phyloP scores from a whole-genome alignment of 2,113 vertebrate species.

The Ageneiosus marmoratus region DNA sequence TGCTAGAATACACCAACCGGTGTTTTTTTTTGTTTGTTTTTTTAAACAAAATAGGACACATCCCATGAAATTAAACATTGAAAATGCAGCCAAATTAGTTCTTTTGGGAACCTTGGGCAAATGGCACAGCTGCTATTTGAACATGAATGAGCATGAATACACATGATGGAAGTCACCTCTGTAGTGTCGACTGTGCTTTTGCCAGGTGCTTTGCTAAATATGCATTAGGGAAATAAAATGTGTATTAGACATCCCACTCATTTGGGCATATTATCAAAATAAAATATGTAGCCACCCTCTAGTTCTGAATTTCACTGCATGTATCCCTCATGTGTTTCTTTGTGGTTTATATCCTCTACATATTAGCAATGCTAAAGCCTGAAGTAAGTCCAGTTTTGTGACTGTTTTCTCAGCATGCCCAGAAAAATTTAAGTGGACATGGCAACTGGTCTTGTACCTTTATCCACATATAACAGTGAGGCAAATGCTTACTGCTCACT shows the following conservation, averaged over 20 bases:
- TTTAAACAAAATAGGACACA: constrained; percentile 25
- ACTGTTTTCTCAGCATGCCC: background rate
- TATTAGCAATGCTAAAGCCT: background rate
- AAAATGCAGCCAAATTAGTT: constrained; percentile 18
- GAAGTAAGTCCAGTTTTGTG: background rate
- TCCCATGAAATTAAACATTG: constrained; percentile 3
- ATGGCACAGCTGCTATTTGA: constrained; percentile 26
- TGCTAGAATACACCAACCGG: background rate
- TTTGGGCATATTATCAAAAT: background rate
- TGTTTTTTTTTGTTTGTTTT: no score
- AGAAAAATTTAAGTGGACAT: constrained; percentile 18
- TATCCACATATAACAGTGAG: background rate
- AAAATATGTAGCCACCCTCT: background rate
- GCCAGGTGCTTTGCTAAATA: constrained; percentile 17
- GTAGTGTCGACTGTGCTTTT: background rate
- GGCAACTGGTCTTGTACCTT: constrained; percentile 9
- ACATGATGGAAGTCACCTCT: background rate
- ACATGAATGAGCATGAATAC: constrained; percentile 23
- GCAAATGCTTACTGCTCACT: constrained; percentile 26
- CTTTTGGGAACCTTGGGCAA: background rate
- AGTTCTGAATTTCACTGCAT: background rate
- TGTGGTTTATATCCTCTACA: background rate
- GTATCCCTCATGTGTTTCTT: background rate
- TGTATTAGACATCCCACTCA: background rate
- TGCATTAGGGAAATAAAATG: constrained; percentile 23